Evolutionary conservation across 2,797 vertebrate genomes (phyloP), one percentile per base, ranked within the genome.

Genomic region (Scomberomorus guttatus): DNA sequence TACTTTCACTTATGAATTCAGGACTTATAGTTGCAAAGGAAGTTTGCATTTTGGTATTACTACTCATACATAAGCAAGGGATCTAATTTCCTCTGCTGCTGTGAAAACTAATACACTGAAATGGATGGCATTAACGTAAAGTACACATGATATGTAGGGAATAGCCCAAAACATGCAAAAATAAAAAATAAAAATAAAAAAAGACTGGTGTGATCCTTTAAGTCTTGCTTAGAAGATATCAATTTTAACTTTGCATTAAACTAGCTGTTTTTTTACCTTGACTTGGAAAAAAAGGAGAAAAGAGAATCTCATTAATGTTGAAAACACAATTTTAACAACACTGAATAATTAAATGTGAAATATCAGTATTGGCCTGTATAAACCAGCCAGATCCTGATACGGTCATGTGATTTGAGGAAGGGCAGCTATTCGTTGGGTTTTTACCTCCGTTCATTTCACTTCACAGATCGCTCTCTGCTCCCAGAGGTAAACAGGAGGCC

Each of bases 401-500:
- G 34, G 48, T 59, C 62, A 72, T 71, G 61, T 80, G 64, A 71
- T 48, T 29, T 46, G 42, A 52, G 34, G 27, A 44, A 18, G 48
- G n/a, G 15, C 22, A 42, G 64, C 18, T 10, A 70, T 75, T 64
- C 34, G 37, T 6, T 20, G 18, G 39, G 18, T 54, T 84, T 84
- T 74, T 25, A 72, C 51, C 57, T 75, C 51, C 15, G 15, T 50
- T 57, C n/a, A 32, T 61, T 22, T 70, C 54, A 75, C 60, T 61
- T 78, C 56, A 75, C 77, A 42, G 27, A 39, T 73, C 9, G 0
- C 34, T 74, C 58, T 75, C 69, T 58, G 50, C 64, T 82, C 57
- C 56, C 64, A 29, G 48, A 80, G 65, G 75, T 77, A 72, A 80
- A 81, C 71, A 52, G 15, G 48, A 79, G 34, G 57, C 37, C 52